A percentile compares a stretch with the other conserved stretches of the same genome.
These are phyloP conservation scores for Marmota flaviventris DNA, from an alignment of 2,113 vertebrate species.

Conservation along the genomic window DNA sequence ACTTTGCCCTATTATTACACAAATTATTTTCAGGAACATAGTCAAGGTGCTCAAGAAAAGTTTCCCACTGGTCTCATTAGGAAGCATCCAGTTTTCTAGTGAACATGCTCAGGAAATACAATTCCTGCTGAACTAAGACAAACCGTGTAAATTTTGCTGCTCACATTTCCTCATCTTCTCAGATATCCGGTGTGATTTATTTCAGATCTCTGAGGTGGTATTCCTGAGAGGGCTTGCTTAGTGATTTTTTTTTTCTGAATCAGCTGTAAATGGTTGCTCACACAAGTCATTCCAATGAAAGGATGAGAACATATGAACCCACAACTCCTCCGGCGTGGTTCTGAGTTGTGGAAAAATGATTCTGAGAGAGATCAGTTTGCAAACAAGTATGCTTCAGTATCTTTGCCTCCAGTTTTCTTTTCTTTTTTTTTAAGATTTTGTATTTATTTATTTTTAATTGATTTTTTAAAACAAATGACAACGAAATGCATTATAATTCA, in stretches of 20 bases:
- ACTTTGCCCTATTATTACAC: not conserved
- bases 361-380: not conserved
- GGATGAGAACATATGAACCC: not conserved
- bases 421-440: too few relatives aligned
- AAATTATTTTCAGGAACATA: conserved; percentile 27
- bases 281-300: not conserved
- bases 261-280: not conserved
- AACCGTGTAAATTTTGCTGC: not conserved
- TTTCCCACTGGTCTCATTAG: not conserved
- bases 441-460: too few relatives aligned
- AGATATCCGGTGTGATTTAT: not conserved
- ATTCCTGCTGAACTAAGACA: not conserved
- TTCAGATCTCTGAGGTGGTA: not conserved
- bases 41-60: not conserved
- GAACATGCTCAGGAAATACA: not conserved
- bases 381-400: not conserved
- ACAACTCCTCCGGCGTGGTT: not conserved
- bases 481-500: too few relatives aligned
- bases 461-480: too few relatives aligned
- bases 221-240: not conserved
- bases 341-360: not conserved
- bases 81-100: not conserved
- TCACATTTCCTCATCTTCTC: not conserved
- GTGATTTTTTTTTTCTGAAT: conserved; percentile 23
- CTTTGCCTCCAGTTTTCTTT: not conserved